Percentiles rank a stretch among this genome's conserved stretches.
Evolutionary conservation across 2,888 invertebrate species (phyloP).

Genomic region (Dryocosmus kuriphilus): DNA sequence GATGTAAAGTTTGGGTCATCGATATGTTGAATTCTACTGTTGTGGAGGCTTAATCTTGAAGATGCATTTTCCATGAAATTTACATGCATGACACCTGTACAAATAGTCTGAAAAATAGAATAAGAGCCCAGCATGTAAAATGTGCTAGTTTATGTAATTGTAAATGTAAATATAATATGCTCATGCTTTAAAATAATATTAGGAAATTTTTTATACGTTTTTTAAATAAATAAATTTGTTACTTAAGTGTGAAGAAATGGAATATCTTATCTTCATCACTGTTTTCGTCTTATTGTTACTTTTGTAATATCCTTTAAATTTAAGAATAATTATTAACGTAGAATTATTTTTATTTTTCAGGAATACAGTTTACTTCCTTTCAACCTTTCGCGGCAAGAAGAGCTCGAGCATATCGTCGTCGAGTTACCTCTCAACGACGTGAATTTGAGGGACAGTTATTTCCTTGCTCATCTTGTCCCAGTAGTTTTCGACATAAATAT

Average conservation of each 20-base stretch:
- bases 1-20: constrained; percentile 42
- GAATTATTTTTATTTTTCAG: constrained; percentile 21
- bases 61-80: background rate
- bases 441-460: constrained; percentile 39
- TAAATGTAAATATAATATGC: background rate
- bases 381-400: constrained; percentile 24
- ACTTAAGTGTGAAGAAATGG: background rate
- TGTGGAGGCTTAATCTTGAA: background rate
- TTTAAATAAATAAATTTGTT: background rate
- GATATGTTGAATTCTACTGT: constrained; percentile 26
- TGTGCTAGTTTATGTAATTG: constrained; percentile 17
- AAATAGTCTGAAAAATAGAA: constrained; percentile 3
- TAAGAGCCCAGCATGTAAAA: constrained; percentile 4
- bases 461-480: constrained; percentile 25
- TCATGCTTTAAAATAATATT: background rate
- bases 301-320: background rate
- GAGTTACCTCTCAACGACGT: constrained; percentile 13
- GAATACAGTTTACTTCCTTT: constrained; percentile 11
- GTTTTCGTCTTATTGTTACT: background rate
- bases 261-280: background rate
- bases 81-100: constrained; percentile 9
- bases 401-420: constrained; percentile 27
- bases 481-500: constrained; percentile 23
- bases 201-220: background rate
- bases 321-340: background rate